These are phyloP conservation scores for Rhingia rostrata DNA, from an alignment of 2,888 invertebrate genomes.

Conservation along the genomic window DNA sequence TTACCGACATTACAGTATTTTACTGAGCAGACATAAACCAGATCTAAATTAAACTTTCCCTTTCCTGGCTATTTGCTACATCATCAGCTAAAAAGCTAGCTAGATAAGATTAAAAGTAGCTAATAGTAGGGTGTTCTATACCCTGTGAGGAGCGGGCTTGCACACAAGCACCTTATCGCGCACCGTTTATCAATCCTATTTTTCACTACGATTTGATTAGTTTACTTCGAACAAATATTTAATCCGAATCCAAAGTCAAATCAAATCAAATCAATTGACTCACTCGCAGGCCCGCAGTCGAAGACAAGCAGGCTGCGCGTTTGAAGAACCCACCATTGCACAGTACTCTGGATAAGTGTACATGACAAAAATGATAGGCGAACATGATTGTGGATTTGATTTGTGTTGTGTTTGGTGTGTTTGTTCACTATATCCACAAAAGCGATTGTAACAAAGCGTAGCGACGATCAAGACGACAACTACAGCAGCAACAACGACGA, in stretches of 20 bases:
- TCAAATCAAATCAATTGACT: slow-evolving; percentile 66
- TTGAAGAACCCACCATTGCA: slow-evolving; percentile 25
- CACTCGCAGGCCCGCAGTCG: slow-evolving; percentile 25
- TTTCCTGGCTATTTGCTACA: slow-evolving; percentile 37
- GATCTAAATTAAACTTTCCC: slow-evolving; percentile 51
- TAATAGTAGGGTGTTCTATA: neutral
- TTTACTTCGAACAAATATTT: slow-evolving; percentile 69
- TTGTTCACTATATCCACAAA: slow-evolving; percentile 58
- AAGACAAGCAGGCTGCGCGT: slow-evolving; percentile 48
- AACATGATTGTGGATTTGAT: slow-evolving; percentile 73
- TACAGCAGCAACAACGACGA: slow-evolving; percentile 8
- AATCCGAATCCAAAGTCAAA: slow-evolving; percentile 68
- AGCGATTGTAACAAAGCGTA: slow-evolving; percentile 65
- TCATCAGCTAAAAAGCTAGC: slow-evolving; percentile 48
- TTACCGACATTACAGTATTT: slow-evolving; percentile 33
- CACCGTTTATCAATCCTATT: slow-evolving; percentile 56
- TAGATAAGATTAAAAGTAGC: slow-evolving; percentile 4
- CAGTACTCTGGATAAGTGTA: slow-evolving; percentile 58
- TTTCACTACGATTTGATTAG: slow-evolving; percentile 69
- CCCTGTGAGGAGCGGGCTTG: neutral
- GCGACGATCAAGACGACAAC: slow-evolving; percentile 12
- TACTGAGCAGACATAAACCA: slow-evolving; percentile 31
- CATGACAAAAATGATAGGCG: slow-evolving; percentile 73
- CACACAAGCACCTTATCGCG: slow-evolving; percentile 37
- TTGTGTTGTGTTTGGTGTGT: slow-evolving; percentile 69